These are phyloP conservation scores for Polydrusus tereticollis DNA, from an alignment of 2,888 invertebrate genomes.

Conservation along the genomic window DNA sequence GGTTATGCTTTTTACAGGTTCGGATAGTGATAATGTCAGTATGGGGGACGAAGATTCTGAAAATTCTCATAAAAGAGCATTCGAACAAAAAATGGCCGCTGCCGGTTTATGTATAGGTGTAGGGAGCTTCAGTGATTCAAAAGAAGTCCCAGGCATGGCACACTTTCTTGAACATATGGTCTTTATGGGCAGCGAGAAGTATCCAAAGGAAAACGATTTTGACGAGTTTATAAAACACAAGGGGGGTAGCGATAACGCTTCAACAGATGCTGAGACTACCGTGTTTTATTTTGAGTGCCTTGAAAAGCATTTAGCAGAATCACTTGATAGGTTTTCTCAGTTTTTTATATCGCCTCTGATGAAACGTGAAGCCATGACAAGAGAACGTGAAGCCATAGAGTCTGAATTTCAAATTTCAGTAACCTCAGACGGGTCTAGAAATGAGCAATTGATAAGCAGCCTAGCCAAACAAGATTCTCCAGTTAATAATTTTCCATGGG, in stretches of 20 bases:
- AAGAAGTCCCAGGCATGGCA: conserved; percentile 82
- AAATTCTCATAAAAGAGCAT: conserved; percentile 25
- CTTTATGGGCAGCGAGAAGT: conserved; percentile 94
- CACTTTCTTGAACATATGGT: conserved; percentile 94
- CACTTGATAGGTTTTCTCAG: conserved; percentile 89
- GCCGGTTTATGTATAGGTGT: conserved; percentile 82
- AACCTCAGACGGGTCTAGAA: conserved; percentile 80
- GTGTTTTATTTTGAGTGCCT: conserved; percentile 91
- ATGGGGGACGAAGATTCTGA: conserved; percentile 14
- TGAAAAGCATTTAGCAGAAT: conserved; percentile 80
- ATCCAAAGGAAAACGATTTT: conserved; percentile 87
- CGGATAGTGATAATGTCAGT: conserved; percentile 6
- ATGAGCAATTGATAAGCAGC: conserved; percentile 81
- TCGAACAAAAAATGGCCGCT: conserved; percentile 71
- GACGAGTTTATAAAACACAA: conserved; percentile 78
- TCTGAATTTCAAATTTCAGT: conserved; percentile 89
- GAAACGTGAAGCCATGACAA: conserved; percentile 85
- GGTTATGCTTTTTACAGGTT: conserved; percentile 22
- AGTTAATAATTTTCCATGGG: conserved; percentile 87
- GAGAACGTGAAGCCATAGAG: conserved; percentile 90
- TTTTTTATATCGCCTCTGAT: conserved; percentile 90
- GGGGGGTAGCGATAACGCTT: conserved; percentile 87
- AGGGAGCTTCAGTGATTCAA: conserved; percentile 85
- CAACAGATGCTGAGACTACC: conserved; percentile 89
- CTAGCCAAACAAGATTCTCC: conserved; percentile 80